A percentile compares a stretch with the other conserved stretches of the same genome.
phyloP scores from a whole-genome alignment of 1,140 invertebrate species.

The Pygmarrhopalites habei region DNA sequence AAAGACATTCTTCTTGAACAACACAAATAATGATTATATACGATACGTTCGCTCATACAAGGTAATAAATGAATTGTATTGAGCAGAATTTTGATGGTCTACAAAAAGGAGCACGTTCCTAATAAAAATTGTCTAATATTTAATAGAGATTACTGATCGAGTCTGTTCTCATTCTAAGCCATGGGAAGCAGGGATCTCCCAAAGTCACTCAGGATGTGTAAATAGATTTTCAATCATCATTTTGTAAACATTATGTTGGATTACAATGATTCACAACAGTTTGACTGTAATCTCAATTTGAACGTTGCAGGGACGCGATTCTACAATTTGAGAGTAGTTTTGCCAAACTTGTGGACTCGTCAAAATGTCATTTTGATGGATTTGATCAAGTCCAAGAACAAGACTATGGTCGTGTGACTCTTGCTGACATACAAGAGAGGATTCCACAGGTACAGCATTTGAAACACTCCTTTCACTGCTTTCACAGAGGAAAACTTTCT shows the following conservation, averaged over 20 bases:
- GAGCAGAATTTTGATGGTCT: too few relatives aligned
- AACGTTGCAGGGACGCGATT: too few relatives aligned
- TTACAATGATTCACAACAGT: too few relatives aligned
- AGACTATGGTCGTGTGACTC: slow-evolving; percentile 48
- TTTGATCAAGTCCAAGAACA: slow-evolving; percentile 41
- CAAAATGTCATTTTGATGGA: slow-evolving; percentile 43
- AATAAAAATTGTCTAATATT: too few relatives aligned
- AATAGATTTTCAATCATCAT: too few relatives aligned
- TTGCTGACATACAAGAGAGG: slow-evolving; percentile 45
- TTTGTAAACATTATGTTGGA: too few relatives aligned
- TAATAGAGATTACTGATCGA: slow-evolving; percentile 44
- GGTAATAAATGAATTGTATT: too few relatives aligned
- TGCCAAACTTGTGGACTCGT: slow-evolving; percentile 37
- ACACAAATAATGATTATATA: slow-evolving; percentile 42
- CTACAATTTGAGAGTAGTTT: slow-evolving; percentile 50
- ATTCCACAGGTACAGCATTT: slow-evolving; percentile 46
- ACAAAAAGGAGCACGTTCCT: too few relatives aligned
- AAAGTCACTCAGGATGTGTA: slow-evolving; percentile 43
- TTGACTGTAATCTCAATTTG: too few relatives aligned
- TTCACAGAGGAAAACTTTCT: too few relatives aligned
- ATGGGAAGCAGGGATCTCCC: slow-evolving; percentile 43
- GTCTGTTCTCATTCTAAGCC: slow-evolving; percentile 46
- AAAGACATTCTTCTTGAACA: slow-evolving; percentile 44
- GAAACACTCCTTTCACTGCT: too few relatives aligned
- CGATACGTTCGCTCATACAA: slow-evolving; percentile 44